Evolutionary conservation across 2,113 vertebrate species (phyloP).

Genomic region (Pandion haliaetus): DNA sequence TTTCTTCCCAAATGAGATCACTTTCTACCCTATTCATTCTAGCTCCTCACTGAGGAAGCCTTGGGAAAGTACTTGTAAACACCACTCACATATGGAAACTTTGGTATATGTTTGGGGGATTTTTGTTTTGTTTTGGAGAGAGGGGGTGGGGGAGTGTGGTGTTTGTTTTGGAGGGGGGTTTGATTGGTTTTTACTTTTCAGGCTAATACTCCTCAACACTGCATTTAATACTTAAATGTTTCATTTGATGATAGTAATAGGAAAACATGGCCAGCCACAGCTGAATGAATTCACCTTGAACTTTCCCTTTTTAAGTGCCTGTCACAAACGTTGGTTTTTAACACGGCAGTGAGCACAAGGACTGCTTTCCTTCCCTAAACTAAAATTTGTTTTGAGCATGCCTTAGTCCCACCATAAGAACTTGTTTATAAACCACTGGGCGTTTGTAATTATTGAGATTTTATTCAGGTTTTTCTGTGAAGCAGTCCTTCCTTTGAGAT

Average conservation of each 20-base stretch:
- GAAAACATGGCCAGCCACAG: not conserved
- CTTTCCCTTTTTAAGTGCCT: not conserved
- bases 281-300: not conserved
- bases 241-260: not conserved
- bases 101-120: not conserved
- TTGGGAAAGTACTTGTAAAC: not conserved
- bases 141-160: not conserved
- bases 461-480: not conserved
- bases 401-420: not conserved
- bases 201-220: accelerated
- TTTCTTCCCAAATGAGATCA: not conserved
- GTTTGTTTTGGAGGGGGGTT: too few species aligned
- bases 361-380: not conserved
- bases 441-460: not conserved
- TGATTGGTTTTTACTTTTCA: not conserved
- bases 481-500: not conserved
- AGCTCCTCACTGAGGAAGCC: not conserved
- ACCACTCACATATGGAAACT: not conserved
- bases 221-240: not conserved
- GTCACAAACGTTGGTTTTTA: not conserved
- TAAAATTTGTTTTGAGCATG: not conserved
- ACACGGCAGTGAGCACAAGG: not conserved
- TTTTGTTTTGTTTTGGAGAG: not conserved
- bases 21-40: not conserved
- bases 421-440: not conserved